Base-by-base conservation (phyloP, 2,113 vertebrate genomes). In the Marmota flaviventris region DNA sequence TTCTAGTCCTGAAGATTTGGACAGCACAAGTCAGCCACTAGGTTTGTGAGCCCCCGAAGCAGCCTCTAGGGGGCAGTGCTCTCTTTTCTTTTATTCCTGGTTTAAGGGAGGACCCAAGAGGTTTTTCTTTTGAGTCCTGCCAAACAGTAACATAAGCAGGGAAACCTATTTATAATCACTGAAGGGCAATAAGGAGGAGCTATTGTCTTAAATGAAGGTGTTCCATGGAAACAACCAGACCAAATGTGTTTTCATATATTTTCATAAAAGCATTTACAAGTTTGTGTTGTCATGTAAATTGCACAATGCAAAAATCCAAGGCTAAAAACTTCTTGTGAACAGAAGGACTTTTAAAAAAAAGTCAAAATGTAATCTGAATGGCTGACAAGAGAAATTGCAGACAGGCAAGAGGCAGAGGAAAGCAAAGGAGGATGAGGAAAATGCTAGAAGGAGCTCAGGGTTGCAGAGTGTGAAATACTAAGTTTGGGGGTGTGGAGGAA, bases 71-170 rank as follows among this genome's bases (percentile, higher is more conserved):
- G 56, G 65, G 70, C 83, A 92, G 48, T 1, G 4, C 8, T 85
- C 51, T 86, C 65, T 83, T 94, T 58, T 65, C n/a, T 76, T 96
- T 89, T 29, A 63, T 83, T 84, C 53, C 22, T 6, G 5, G 8
- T 79, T 45, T 25, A 67, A 9, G 48, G 3, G n/a, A 77, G 6
- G 1, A 6, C 20, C 20, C 39, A 29, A 37, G 25, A 63, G 32
- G 58, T 32, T 94, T 82, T 85, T 77, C 53, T 8, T 94, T 53
- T 45, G 32, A 24, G 48, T 83, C n/a, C 27, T 79, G 22, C 42
- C 20, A 93, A 91, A 92, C 16, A 94, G 51, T 78, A 61, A 76
- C 45, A 37, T 51, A 4, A 61, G 17, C 14, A 42, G 3, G 2
- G n/a, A 0, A 39, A 92, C 25, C 32, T 77, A 8, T 24, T 82